A percentile compares a stretch with the other conserved stretches of the same genome.
Evolutionary conservation across 2,888 invertebrate genomes (phyloP).

Genomic region (Sisyra nigra): DNA sequence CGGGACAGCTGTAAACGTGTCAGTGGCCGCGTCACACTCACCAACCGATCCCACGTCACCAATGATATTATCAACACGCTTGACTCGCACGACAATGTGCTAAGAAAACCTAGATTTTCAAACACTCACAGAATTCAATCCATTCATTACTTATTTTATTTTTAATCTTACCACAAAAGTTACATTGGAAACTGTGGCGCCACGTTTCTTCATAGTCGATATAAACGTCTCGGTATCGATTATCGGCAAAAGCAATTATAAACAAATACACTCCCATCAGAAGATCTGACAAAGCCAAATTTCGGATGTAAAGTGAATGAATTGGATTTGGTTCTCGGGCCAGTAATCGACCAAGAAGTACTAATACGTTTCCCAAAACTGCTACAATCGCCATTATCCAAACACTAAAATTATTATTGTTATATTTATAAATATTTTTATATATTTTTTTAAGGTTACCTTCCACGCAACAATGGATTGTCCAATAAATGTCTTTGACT

Average conservation of each 20-base stretch:
- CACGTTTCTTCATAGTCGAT: conserved; percentile 37
- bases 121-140: too few species aligned
- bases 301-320: conserved; percentile 42
- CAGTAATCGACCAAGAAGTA: conserved; percentile 35
- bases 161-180: conserved; percentile 31
- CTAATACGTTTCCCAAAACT: conserved; percentile 38
- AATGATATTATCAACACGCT: conserved; percentile 40
- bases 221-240: conserved; percentile 34
- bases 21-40: conserved; percentile 40
- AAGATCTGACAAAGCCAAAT: conserved; percentile 42
- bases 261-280: conserved; percentile 45
- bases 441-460: conserved; percentile 24
- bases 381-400: conserved; percentile 43
- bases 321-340: conserved; percentile 37
- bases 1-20: conserved; percentile 26
- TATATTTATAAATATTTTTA: conserved; percentile 1
- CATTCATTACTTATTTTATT: background rate
- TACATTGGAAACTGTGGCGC: conserved; percentile 38
- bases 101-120: conserved; percentile 32
- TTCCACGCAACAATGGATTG: conserved; percentile 33
- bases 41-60: conserved; percentile 43
- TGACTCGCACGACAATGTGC: conserved; percentile 41
- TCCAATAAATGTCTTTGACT: conserved; percentile 38
- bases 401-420: conserved; percentile 27
- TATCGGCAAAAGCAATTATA: conserved; percentile 37